phyloP scores from a whole-genome alignment of 1,140 invertebrate genomes.

The Drosophila melanogaster region DNA sequence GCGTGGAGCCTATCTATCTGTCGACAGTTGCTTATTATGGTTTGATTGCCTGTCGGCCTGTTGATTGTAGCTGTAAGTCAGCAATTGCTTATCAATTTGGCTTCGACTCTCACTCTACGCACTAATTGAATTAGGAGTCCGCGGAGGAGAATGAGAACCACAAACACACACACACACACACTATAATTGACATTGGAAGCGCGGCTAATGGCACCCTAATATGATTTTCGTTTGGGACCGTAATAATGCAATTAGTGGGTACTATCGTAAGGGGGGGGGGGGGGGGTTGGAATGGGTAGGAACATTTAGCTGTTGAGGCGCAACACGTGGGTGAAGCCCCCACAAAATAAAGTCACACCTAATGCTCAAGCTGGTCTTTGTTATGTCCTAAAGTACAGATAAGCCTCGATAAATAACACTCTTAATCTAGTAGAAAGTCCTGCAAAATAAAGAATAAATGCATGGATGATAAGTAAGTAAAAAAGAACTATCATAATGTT shows the following conservation, averaged over 20 bases:
- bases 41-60: slow-evolving; percentile 54
- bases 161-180: slow-evolving; percentile 42
- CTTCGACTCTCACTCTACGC: slow-evolving; percentile 63
- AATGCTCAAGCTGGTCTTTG: slow-evolving; percentile 1
- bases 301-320: background rate
- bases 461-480: no score
- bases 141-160: background rate
- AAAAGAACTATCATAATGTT: no score
- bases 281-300: background rate
- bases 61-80: slow-evolving; percentile 44
- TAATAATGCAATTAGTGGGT: slow-evolving; percentile 54
- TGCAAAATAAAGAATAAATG: no score
- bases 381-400: slow-evolving; percentile 18
- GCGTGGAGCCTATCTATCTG: slow-evolving; percentile 11
- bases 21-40: slow-evolving; percentile 45
- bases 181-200: slow-evolving; percentile 55
- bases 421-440: no score
- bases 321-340: slow-evolving; percentile 34
- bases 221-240: slow-evolving; percentile 40
- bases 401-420: background rate
- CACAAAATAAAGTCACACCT: slow-evolving; percentile 28
- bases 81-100: slow-evolving; percentile 42
- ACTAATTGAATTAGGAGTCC: slow-evolving; percentile 71
- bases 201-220: slow-evolving; percentile 43
- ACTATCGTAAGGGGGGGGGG: slow-evolving; percentile 12